Evolutionary conservation across 2,888 invertebrate genomes (phyloP), one percentile per base, ranked within the genome.

Genomic region (Tachina lurida): DNA sequence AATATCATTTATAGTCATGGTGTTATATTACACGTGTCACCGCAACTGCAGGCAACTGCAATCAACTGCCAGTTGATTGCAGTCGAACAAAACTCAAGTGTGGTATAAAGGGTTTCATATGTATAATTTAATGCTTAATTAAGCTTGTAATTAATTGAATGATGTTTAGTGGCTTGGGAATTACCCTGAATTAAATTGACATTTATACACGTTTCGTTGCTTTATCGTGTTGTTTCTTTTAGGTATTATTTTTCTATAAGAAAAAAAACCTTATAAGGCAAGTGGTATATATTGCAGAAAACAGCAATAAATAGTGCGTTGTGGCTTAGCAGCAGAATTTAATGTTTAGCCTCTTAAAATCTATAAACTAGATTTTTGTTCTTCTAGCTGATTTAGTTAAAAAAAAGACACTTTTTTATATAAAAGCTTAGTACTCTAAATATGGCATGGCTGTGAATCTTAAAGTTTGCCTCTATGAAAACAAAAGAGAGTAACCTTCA

Each of bases 21-120:
- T 49, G 41, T 76, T 73, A 62, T 62, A 74, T 68, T 74, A 49
- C 84, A 84, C 22, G 74, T 84, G 78, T 68, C 74, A 74, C 68
- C 74, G 62, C 63, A 63, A 45, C 54, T 56, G 39, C 60, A 19
- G 45, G 62, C 62, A 62, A 17, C 49, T 15, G 31, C 31, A 12
- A 31, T 41, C 52, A 17, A 22, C 15, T 45, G 45, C 22, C n/a
- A n/a, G n/a, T n/a, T n/a, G n/a, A n/a, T n/a, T n/a, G n/a, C n/a
- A n/a, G n/a, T 22, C 22, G 45, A 62, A 12, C n/a, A 19, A 2
- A 39, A 39, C 39, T 41, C 4, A 41, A 8, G 41, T 19, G 45
- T 15, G 10, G 9, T 15, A 13, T 17, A 19, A 70, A 43, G 56
- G 43, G 43, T 12, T 54, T n/a, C n/a, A 15, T 17, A 15, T 56